These are phyloP conservation scores for Tenebrio molitor DNA, from an alignment of 1,140 invertebrate genomes.

Conservation along the genomic window DNA sequence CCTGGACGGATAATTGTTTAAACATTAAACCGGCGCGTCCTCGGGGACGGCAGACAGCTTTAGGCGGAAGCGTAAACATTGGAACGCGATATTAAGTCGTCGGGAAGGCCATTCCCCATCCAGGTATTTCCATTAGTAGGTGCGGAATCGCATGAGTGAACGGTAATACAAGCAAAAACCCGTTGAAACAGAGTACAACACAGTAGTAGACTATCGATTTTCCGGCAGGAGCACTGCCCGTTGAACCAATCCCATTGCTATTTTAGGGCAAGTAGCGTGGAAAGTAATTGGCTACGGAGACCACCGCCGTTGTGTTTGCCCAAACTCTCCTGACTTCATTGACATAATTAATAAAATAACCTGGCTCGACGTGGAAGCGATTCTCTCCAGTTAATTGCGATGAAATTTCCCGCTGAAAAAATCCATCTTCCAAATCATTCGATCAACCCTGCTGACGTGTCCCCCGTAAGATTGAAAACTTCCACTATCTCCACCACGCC, in stretches of 20 bases:
- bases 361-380: not conserved
- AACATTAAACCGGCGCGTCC: not conserved
- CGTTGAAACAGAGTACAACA: conserved; percentile 36
- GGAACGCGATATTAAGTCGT: conserved; percentile 1
- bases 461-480: not conserved
- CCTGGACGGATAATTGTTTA: not conserved
- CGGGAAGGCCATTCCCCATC: not conserved
- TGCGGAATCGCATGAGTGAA: conserved; percentile 34
- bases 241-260: conserved; percentile 50
- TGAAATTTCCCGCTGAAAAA: not conserved
- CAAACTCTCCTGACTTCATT: conserved; percentile 40
- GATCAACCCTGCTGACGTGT: not conserved
- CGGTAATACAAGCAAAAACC: conserved; percentile 38
- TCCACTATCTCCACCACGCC: not conserved
- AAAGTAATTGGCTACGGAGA: conserved; percentile 48
- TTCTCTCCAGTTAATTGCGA: not conserved
- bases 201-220: conserved; percentile 36
- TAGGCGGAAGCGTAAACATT: not conserved
- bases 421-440: not conserved
- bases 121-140: conserved; percentile 35
- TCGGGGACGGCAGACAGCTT: not conserved
- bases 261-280: conserved; percentile 48
- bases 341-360: conserved; percentile 48
- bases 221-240: conserved; percentile 21
- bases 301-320: conserved; percentile 36